Evolutionary conservation across 2,888 invertebrate species (phyloP).

Genomic region (Apodemia zela): DNA sequence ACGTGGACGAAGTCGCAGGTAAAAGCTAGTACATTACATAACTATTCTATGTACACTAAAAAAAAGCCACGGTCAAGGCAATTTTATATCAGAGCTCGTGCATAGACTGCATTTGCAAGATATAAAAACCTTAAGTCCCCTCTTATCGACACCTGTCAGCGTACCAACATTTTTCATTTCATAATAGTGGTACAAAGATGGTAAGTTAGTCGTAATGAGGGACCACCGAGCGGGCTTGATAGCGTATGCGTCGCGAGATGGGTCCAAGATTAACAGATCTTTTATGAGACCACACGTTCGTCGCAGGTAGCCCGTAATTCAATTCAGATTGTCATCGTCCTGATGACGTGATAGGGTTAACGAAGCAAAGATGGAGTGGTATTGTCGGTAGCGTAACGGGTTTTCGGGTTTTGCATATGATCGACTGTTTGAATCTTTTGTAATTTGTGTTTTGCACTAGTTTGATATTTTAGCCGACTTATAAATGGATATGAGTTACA

Average conservation of each 20-base stretch:
- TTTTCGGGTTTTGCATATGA: slow-evolving; percentile 34
- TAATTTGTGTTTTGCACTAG: slow-evolving; percentile 33
- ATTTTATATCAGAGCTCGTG: slow-evolving; percentile 2
- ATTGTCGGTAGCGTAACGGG: slow-evolving; percentile 63
- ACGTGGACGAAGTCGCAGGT: no score
- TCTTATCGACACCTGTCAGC: slow-evolving; percentile 74
- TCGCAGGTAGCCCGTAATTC: slow-evolving; percentile 76
- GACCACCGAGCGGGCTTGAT: slow-evolving; percentile 69
- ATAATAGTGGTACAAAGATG: slow-evolving; percentile 57
- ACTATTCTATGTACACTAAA: not conserved
- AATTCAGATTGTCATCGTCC: slow-evolving; percentile 78
- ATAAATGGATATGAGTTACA: no score
- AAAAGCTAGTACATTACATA: no score
- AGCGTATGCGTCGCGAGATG: slow-evolving; percentile 68
- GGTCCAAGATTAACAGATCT: slow-evolving; percentile 68
- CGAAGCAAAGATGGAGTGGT: slow-evolving; percentile 66
- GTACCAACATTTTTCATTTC: slow-evolving; percentile 70
- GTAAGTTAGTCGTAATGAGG: slow-evolving; percentile 66
- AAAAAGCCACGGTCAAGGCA: not conserved
- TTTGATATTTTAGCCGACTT: slow-evolving; percentile 20
- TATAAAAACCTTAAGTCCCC: slow-evolving; percentile 24
- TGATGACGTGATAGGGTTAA: slow-evolving; percentile 74
- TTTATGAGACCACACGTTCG: slow-evolving; percentile 73
- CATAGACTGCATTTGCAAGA: slow-evolving; percentile 26
- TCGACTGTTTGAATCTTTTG: slow-evolving; percentile 10